Conservation (phyloP, 1,140 invertebrate genomes). For the Brachionus asplanchnoidis region DNA sequence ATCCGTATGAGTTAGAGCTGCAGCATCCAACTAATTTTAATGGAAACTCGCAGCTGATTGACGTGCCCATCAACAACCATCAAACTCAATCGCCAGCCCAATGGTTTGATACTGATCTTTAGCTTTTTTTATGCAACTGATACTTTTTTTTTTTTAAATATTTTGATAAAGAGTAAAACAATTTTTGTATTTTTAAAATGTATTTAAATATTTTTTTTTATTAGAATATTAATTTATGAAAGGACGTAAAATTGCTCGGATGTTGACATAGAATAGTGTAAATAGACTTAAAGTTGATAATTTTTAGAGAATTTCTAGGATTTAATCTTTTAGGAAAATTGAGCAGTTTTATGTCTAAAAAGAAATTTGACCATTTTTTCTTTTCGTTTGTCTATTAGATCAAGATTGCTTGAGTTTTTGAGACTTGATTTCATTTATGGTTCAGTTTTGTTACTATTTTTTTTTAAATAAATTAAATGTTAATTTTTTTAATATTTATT, state of each 20-base stretch:
- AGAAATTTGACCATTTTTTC: not conserved
- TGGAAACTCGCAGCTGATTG: conserved; percentile 17
- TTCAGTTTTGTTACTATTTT: not conserved
- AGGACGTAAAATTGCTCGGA: not conserved
- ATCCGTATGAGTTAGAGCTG: conserved; percentile 30
- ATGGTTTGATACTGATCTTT: conserved; percentile 40
- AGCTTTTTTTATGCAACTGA: not conserved
- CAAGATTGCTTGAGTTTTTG: not conserved
- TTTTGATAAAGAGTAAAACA: not conserved
- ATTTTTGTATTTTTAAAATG: not conserved
- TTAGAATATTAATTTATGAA: not conserved
- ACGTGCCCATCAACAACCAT: not conserved
- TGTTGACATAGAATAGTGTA: not conserved
- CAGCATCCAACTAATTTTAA: conserved; percentile 17
- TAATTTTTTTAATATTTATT: not conserved
- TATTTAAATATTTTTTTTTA: not conserved
- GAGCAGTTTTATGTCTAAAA: not conserved
- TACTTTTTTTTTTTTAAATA: not conserved
- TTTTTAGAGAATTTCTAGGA: not conserved
- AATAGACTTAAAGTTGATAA: not conserved
- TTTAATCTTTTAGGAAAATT: not conserved
- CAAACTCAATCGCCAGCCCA: conserved; percentile 30
- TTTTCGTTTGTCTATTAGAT: not conserved
- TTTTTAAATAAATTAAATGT: not conserved
- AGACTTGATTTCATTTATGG: not conserved